Conservation (phyloP, 2,113 vertebrate species). For the Pterocles orientalis region DNA sequence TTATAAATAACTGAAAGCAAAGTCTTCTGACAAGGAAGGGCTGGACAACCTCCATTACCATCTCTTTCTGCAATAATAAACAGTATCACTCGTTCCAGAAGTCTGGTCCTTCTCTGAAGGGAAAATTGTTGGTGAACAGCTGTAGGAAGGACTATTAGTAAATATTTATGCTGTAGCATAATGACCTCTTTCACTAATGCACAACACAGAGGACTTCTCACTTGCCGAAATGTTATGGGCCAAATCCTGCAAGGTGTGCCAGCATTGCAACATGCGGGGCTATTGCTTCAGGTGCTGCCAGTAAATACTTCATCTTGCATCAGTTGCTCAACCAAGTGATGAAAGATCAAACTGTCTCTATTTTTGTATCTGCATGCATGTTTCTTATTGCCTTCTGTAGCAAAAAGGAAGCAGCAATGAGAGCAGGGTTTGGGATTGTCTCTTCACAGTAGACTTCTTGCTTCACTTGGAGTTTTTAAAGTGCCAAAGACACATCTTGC, state of each 20-base stretch:
- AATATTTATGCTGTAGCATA: conserved; percentile 54
- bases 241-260: conserved; percentile 39
- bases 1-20: not conserved
- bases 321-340: conserved; percentile 5
- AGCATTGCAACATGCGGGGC: not conserved
- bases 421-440: not conserved
- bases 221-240: not conserved
- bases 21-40: not conserved
- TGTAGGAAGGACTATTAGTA: conserved; percentile 37
- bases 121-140: conserved; percentile 9
- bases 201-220: conserved; percentile 19
- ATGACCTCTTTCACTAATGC: conserved; percentile 11
- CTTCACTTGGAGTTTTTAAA: not conserved
- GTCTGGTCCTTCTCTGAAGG: conserved; percentile 12
- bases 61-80: conserved; percentile 2
- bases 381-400: not conserved
- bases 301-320: conserved; percentile 25
- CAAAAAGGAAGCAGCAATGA: not conserved
- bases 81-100: not conserved
- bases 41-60: not conserved
- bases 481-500: not conserved
- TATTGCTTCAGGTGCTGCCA: conserved; percentile 48
- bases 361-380: not conserved
- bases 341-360: conserved; percentile 7
- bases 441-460: not conserved